phyloP scores from a whole-genome alignment of 1,140 invertebrate species.

The Cotesia chilonis region DNA sequence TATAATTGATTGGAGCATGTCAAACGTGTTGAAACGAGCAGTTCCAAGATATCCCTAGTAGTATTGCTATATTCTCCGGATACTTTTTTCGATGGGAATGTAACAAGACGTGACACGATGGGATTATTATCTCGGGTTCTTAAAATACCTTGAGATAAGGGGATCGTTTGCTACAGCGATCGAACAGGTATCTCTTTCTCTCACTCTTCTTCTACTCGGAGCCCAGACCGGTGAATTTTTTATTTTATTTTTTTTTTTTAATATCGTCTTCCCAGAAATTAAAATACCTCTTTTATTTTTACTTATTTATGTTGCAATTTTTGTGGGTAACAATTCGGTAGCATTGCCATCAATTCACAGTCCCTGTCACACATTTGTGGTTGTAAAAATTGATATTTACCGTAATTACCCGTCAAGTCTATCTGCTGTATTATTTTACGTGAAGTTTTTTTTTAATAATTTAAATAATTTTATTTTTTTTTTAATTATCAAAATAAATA shows the following conservation, averaged over 20 bases:
- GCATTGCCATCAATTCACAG: too few species aligned
- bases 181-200: background rate
- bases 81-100: conserved; percentile 3
- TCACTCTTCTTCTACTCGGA: too few species aligned
- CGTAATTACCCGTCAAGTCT: conserved; percentile 25
- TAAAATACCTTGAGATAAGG: conserved; percentile 18
- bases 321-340: too few species aligned
- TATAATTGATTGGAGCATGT: conserved; percentile 8
- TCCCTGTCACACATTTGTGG: too few species aligned
- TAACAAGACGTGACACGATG: conserved; percentile 22
- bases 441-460: too few species aligned
- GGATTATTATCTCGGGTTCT: conserved; percentile 22
- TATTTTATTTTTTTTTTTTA: too few species aligned
- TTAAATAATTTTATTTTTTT: too few species aligned
- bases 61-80: background rate
- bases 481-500: too few species aligned
- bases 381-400: conserved; percentile 40
- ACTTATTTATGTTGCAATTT: too few species aligned
- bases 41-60: background rate
- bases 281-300: too few species aligned
- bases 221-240: too few species aligned
- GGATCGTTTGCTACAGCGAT: conserved; percentile 1
- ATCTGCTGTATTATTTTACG: conserved; percentile 6
- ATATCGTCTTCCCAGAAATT: too few species aligned
- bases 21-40: conserved; percentile 5